These are phyloP conservation scores for Enteromius paludinosus DNA, from an alignment of 2,797 vertebrate species.

Conservation along the genomic window DNA sequence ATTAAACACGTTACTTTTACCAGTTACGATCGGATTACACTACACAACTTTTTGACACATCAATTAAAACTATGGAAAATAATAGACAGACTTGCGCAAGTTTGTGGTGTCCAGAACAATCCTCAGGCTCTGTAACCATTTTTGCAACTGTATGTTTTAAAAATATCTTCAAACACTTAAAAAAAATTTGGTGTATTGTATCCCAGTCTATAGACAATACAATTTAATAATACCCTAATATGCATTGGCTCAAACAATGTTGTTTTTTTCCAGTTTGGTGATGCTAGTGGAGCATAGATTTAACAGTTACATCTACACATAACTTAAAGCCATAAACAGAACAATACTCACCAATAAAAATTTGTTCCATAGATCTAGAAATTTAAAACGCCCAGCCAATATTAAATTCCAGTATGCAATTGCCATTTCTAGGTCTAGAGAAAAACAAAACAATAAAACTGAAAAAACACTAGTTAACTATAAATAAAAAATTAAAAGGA, in stretches of 20 bases:
- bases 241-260: neutral
- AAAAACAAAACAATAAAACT: conserved; percentile 51
- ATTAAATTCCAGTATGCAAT: conserved; percentile 99
- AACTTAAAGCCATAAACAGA: neutral
- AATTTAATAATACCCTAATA: neutral
- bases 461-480: conserved; percentile 14
- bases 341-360: conserved; percentile 96
- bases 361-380: conserved; percentile 98
- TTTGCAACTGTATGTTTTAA: neutral
- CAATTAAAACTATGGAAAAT: neutral
- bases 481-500: neutral
- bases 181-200: neutral
- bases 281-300: neutral
- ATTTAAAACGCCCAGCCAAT: conserved; percentile 98
- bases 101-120: neutral
- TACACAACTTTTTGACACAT: neutral
- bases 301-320: neutral
- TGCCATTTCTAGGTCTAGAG: conserved; percentile 99
- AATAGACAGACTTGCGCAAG: neutral
- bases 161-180: neutral
- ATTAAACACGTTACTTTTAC: neutral
- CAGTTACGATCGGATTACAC: neutral
- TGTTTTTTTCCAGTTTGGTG: neutral
- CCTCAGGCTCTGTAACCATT: neutral
- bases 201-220: neutral